Base-by-base conservation (phyloP, 2,797 vertebrate genomes). In the Lophius americanus region DNA sequence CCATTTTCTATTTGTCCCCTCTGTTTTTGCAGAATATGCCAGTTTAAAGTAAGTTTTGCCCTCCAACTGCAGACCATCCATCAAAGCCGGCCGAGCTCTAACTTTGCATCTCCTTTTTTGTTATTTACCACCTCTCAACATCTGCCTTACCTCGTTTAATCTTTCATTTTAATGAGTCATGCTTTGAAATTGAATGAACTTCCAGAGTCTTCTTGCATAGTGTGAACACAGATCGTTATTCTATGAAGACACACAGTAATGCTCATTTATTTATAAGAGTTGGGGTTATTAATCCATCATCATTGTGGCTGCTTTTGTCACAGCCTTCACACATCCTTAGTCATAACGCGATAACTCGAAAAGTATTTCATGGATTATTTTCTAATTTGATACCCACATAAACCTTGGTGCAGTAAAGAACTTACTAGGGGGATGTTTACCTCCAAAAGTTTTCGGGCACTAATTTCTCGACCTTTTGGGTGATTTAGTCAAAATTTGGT, bases 41-140 rank as follows among this genome's bases (percentile, higher is more conserved):
- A 52, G 50, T 67, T 69, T 61, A 68, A 79, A 66, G 71, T 44
- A 73, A 70, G 76, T 57, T 53, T 52, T 82, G 72, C 75, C 76
- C 83, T 86, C 82, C 67, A 73, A 83, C 75, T 50, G 7, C 56
- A 80, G 75, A 86, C 73, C 75, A 86, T 90, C 78, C 76, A 82
- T 90, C 88, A 90, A 43, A 54, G 55, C 60, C 62, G 64, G 62
- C 62, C 72, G 9, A 23, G 63, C 65, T 61, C 53, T 62, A 70
- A 57, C 75, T 63, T 68, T 69, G 74, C 65, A 79, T 58, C 76
- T 76, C 67, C 41, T 70, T 9, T 4, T 81, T 80, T 88, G 81
- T 85, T 81, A 88, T 88, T 84, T 86, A 79, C 59, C 60, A 72
- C 68, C 75, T 35, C 52, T 78, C 55, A 0, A 75, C 76, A 74